Conservation (phyloP, 2,113 vertebrate genomes). For the Cathartes aura region DNA sequence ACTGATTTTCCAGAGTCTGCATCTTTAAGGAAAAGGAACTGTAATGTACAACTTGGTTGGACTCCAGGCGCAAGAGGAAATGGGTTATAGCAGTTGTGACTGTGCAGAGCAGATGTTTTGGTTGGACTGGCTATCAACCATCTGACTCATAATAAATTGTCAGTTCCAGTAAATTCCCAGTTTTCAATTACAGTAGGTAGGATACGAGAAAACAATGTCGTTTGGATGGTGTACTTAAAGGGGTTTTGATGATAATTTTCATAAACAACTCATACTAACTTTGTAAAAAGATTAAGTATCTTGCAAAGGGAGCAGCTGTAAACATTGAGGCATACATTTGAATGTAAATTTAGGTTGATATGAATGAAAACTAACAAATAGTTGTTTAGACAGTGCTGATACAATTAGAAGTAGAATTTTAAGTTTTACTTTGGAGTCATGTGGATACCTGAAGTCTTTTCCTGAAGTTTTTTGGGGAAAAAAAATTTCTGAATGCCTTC, state of each 20-base stretch:
- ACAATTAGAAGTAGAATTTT: background rate
- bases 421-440: background rate
- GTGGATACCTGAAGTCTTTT: background rate
- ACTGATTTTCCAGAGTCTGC: conserved; percentile 57
- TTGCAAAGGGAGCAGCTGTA: conserved; percentile 33
- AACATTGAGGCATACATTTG: conserved; percentile 24
- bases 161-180: conserved; percentile 85
- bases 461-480: background rate
- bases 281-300: conserved; percentile 9
- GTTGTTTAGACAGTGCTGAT: background rate
- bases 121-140: conserved; percentile 79
- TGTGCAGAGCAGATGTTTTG: conserved; percentile 83
- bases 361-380: conserved; percentile 23
- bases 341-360: conserved; percentile 15
- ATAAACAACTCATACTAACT: conserved; percentile 24
- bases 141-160: conserved; percentile 84
- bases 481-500: background rate
- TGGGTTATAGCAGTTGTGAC: conserved; percentile 79
- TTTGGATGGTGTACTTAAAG: conserved; percentile 72
- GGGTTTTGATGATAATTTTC: conserved; percentile 60
- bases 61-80: conserved; percentile 81
- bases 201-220: conserved; percentile 74
- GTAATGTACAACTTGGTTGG: conserved; percentile 72
- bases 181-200: conserved; percentile 84
- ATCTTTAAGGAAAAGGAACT: conserved; percentile 73